These are phyloP conservation scores for Melopsittacus undulatus DNA, from an alignment of 2,797 vertebrate species.

Conservation along the genomic window DNA sequence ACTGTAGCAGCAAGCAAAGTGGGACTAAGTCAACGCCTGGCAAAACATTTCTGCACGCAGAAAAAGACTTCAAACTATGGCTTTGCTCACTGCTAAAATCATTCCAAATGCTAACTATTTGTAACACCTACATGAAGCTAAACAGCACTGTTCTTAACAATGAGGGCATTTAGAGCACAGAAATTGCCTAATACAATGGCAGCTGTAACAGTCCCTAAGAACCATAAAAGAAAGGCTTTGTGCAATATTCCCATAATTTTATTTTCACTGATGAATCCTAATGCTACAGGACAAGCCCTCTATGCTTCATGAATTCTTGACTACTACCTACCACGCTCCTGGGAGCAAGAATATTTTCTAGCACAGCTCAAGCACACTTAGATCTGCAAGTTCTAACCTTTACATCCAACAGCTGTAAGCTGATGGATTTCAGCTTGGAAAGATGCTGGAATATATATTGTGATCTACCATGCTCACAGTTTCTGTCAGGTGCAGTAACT, in stretches of 20 bases:
- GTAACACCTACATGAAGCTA: constrained; percentile 47
- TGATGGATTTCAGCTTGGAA: constrained; percentile 13
- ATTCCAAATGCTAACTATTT: constrained; percentile 56
- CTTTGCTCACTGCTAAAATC: constrained; percentile 31
- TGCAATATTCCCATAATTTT: constrained; percentile 47
- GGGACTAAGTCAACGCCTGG: constrained; percentile 29
- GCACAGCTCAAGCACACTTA: background rate
- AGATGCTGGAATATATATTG: background rate
- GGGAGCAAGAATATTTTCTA: background rate
- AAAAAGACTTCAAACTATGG: constrained; percentile 25
- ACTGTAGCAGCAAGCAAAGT: constrained; percentile 17
- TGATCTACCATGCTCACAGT: background rate
- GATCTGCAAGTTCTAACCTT: background rate
- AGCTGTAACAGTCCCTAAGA: constrained; percentile 35
- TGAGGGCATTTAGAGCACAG: constrained; percentile 36
- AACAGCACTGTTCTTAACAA: constrained; percentile 50
- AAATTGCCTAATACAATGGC: constrained; percentile 62
- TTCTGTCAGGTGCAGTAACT: constrained; percentile 47
- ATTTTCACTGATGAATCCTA: constrained; percentile 46
- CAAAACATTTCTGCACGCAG: constrained; percentile 34
- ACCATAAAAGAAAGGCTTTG: constrained; percentile 41
- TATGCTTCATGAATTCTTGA: background rate
- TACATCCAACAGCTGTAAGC: constrained; percentile 16
- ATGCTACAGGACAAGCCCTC: constrained; percentile 1
- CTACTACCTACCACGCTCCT: background rate